Conservation (phyloP, 2,113 vertebrate genomes). For the Tetrax tetrax region DNA sequence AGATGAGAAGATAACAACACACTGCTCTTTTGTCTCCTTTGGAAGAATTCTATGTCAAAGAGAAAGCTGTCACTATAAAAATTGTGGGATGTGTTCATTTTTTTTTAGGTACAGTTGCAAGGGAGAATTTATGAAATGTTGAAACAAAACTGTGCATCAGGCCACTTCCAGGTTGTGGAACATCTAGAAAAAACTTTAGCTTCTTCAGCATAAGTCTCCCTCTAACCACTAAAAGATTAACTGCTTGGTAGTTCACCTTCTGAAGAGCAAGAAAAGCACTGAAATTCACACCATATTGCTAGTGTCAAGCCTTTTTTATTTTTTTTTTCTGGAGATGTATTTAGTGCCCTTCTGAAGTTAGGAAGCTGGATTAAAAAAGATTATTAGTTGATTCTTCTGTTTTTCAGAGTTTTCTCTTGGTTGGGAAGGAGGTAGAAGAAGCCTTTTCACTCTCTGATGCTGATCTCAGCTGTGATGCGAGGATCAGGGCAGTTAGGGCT, state of each 20-base stretch:
- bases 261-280: neutral
- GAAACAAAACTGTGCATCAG: neutral
- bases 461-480: neutral
- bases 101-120: neutral
- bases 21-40: neutral
- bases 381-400: neutral
- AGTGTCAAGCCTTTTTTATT: neutral
- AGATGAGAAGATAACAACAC: neutral
- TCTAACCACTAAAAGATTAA: neutral
- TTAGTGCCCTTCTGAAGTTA: neutral
- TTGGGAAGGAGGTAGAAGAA: neutral
- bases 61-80: neutral
- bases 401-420: neutral
- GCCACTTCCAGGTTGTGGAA: neutral
- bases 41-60: neutral
- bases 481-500: neutral
- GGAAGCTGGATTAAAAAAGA: neutral
- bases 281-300: neutral
- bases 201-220: neutral
- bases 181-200: neutral
- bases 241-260: rapidly evolving
- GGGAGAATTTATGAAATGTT: neutral
- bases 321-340: neutral
- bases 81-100: neutral
- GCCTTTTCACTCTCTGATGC: neutral